A percentile compares a stretch with the other conserved stretches of the same genome.
These are phyloP conservation scores for Trichopria drosophilae DNA, from an alignment of 2,888 invertebrate species.

Conservation along the genomic window DNA sequence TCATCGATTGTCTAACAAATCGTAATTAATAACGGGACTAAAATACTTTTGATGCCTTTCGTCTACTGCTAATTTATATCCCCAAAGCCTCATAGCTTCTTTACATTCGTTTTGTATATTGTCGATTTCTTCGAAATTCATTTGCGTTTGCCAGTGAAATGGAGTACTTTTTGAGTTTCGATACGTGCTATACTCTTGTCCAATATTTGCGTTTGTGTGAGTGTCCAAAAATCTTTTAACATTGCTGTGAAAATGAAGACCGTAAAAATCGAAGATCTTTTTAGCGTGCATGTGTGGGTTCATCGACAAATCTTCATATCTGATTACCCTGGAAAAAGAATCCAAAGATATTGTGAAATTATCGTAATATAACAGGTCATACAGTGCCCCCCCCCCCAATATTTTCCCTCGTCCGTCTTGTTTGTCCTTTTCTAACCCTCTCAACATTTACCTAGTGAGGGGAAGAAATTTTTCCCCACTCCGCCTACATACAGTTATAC, in stretches of 20 bases:
- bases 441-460: too few species aligned
- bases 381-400: too few species aligned
- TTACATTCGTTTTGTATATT: constrained; percentile 69
- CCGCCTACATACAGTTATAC: too few species aligned
- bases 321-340: constrained; percentile 71
- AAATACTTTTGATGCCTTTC: constrained; percentile 65
- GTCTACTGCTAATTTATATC: constrained; percentile 69
- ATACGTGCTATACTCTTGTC: constrained; percentile 83
- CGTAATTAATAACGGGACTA: constrained; percentile 60
- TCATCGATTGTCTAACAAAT: too few species aligned
- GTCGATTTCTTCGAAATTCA: constrained; percentile 72
- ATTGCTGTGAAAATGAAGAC: constrained; percentile 68
- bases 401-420: too few species aligned
- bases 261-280: constrained; percentile 75
- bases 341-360: too few species aligned
- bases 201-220: constrained; percentile 77
- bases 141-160: constrained; percentile 80
- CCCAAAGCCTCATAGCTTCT: constrained; percentile 82
- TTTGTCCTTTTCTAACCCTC: too few species aligned
- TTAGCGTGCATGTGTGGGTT: constrained; percentile 71
- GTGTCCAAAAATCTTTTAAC: constrained; percentile 76
- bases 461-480: too few species aligned
- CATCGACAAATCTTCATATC: constrained; percentile 83
- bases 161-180: constrained; percentile 81
- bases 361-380: too few species aligned